Evolutionary conservation across 2,888 invertebrate genomes (phyloP).

Genomic region (Drosophila acutilabella): DNA sequence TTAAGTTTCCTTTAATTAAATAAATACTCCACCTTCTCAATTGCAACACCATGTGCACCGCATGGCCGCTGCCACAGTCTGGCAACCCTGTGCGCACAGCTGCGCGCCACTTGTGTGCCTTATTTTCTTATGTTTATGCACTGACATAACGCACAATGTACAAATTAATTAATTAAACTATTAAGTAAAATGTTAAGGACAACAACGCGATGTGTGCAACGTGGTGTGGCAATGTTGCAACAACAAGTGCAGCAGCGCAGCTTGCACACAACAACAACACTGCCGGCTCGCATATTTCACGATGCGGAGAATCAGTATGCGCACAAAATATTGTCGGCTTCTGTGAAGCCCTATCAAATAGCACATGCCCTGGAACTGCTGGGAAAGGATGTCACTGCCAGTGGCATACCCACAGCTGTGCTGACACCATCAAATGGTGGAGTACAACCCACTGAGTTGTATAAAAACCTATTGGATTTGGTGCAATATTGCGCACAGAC

Average conservation of each 20-base stretch:
- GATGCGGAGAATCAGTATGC: conserved; percentile 83
- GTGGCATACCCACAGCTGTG: conserved; percentile 28
- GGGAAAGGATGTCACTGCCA: not conserved
- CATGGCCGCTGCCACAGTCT: conserved; percentile 23
- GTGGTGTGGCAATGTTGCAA: conserved; percentile 22
- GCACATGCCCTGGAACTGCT: conserved; percentile 37
- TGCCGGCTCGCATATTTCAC: conserved; percentile 67
- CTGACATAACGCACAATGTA: conserved; percentile 36
- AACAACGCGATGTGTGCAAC: conserved; percentile 36
- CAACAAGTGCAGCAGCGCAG: conserved; percentile 34
- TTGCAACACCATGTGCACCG: not conserved
- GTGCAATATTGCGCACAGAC: conserved; percentile 69
- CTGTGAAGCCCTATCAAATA: conserved; percentile 76
- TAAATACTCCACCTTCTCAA: too few relatives aligned
- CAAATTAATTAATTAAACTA: conserved; percentile 32
- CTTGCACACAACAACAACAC: conserved; percentile 31
- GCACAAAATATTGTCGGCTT: conserved; percentile 76
- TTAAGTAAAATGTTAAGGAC: conserved; percentile 30
- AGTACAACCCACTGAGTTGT: conserved; percentile 47
- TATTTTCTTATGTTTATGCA: conserved; percentile 11
- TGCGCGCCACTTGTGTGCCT: conserved; percentile 10
- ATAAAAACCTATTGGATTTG: conserved; percentile 64
- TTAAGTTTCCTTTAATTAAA: too few relatives aligned
- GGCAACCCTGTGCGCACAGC: conserved; percentile 37
- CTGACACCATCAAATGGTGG: conserved; percentile 17